A percentile compares a stretch with the other conserved stretches of the same genome.
These are phyloP conservation scores for Spinus olivaceus DNA, from an alignment of 2,797 vertebrate species.

Conservation along the genomic window DNA sequence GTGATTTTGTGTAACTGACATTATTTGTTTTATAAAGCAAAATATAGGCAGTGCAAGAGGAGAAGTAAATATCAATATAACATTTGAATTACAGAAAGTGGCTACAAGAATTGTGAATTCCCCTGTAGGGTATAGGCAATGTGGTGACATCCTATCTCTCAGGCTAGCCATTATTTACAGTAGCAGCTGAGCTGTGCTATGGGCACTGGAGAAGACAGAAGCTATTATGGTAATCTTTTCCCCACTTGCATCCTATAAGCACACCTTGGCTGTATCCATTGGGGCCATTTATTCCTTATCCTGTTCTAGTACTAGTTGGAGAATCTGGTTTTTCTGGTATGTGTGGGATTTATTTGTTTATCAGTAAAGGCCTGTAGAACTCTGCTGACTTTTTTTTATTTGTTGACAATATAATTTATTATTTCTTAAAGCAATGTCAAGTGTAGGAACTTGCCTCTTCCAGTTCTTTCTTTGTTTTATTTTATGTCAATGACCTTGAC, in stretches of 20 bases:
- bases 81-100: background rate
- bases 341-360: background rate
- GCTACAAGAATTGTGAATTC: background rate
- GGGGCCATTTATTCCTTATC: background rate
- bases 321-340: background rate
- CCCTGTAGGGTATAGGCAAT: background rate
- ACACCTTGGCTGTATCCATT: background rate
- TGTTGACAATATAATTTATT: background rate
- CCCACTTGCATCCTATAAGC: background rate
- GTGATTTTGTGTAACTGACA: rapidly evolving
- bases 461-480: background rate
- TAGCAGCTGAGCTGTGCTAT: background rate
- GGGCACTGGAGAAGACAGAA: background rate
- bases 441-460: background rate
- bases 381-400: background rate
- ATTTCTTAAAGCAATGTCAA: background rate
- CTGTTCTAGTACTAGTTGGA: background rate
- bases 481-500: background rate
- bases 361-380: background rate
- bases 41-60: background rate
- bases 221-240: background rate
- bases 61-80: background rate
- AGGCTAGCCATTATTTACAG: background rate
- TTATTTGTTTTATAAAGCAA: background rate
- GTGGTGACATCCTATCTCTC: rapidly evolving